These are phyloP conservation scores for Motacilla alba DNA, from an alignment of 2,113 vertebrate genomes.

Conservation along the genomic window DNA sequence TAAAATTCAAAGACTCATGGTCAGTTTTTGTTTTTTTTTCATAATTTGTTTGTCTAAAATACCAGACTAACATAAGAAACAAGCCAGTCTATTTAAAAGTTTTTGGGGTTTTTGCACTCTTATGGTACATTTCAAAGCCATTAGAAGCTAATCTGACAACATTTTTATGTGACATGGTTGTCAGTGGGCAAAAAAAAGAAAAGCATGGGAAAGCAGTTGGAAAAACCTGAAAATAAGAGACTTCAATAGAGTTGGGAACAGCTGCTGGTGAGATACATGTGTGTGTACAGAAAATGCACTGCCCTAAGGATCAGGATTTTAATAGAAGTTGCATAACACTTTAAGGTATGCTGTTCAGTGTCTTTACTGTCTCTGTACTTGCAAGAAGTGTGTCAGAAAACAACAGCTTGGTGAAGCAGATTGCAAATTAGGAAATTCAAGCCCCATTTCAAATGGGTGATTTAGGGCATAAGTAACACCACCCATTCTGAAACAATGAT, in stretches of 20 bases:
- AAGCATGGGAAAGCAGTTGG: conserved; percentile 19
- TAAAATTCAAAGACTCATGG: not conserved
- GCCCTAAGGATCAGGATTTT: not conserved
- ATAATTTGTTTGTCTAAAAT: not conserved
- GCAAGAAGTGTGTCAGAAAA: not conserved
- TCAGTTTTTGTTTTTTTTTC: accelerated
- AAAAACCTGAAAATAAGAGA: conserved; percentile 22
- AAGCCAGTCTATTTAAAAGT: not conserved
- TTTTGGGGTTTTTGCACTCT: not conserved
- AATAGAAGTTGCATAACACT: not conserved
- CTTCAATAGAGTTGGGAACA: not conserved
- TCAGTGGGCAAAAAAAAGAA: not conserved
- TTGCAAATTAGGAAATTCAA: not conserved
- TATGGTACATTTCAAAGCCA: conserved; percentile 11
- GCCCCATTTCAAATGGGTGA: not conserved
- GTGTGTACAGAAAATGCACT: not conserved
- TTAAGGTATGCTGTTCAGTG: not conserved
- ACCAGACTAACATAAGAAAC: not conserved
- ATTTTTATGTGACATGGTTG: conserved; percentile 13
- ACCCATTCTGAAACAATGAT: not conserved
- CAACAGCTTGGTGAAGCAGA: not conserved
- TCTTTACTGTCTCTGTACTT: not conserved
- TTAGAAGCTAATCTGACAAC: conserved; percentile 10
- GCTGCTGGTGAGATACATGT: not conserved
- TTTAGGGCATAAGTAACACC: not conserved